Conservation (phyloP, 2,888 invertebrate species). For the Cactoblastis cactorum region DNA sequence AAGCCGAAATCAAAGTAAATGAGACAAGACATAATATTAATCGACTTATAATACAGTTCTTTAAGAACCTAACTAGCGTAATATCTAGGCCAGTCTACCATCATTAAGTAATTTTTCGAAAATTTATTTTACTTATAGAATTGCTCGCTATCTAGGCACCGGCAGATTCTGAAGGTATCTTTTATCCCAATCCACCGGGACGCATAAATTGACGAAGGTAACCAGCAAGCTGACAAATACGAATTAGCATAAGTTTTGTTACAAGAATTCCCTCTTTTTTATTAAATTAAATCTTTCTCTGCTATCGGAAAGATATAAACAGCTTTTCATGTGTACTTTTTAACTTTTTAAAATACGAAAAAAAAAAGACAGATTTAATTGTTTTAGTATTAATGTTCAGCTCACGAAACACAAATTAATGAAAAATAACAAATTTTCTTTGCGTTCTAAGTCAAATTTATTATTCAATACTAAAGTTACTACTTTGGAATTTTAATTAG, state of each 20-base stretch:
- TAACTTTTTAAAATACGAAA: too few relatives aligned
- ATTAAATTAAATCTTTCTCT: neutral
- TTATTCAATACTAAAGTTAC: too few relatives aligned
- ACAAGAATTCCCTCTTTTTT: neutral
- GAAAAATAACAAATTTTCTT: too few relatives aligned
- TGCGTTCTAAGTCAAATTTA: too few relatives aligned
- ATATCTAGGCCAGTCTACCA: neutral
- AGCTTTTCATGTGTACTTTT: neutral
- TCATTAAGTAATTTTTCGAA: neutral
- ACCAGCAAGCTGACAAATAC: slow-evolving; percentile 1
- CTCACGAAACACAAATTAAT: too few relatives aligned
- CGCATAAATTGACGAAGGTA: slow-evolving; percentile 4
- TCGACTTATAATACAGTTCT: too few relatives aligned
- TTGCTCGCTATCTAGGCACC: neutral
- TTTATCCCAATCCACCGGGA: slow-evolving; percentile 1
- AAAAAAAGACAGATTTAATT: too few relatives aligned
- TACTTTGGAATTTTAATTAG: too few relatives aligned
- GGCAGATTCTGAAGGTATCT: neutral
- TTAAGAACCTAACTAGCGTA: too few relatives aligned
- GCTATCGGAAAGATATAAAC: neutral
- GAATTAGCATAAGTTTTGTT: slow-evolving; percentile 8
- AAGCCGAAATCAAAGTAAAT: too few relatives aligned
- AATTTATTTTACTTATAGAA: neutral
- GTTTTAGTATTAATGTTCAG: too few relatives aligned
- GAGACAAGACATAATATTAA: too few relatives aligned